A percentile compares a stretch with the other conserved stretches of the same genome.
Conservation (phyloP, 2,888 invertebrate species). For the Lagria hirta region DNA sequence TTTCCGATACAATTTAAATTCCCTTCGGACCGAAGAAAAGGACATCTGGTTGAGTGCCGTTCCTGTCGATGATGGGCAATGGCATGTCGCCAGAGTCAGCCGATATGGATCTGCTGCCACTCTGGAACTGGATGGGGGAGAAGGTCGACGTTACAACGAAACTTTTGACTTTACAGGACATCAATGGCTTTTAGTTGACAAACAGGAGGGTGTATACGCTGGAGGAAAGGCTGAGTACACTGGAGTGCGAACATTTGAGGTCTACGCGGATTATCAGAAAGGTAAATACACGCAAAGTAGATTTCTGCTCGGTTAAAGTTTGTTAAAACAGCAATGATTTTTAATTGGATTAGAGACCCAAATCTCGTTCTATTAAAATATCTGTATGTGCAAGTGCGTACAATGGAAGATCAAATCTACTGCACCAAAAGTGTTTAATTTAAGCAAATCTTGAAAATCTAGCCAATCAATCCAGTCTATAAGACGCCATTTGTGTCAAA, state of each 20-base stretch:
- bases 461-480: no score
- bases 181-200: conserved; percentile 89
- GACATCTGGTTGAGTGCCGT: conserved; percentile 89
- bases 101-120: conserved; percentile 92
- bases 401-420: no score
- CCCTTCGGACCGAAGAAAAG: conserved; percentile 83
- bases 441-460: no score
- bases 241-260: conserved; percentile 90
- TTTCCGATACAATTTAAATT: conserved; percentile 92
- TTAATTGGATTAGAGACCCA: no score
- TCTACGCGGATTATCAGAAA: conserved; percentile 92
- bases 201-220: conserved; percentile 93
- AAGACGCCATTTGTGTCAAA: no score
- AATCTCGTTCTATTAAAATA: no score
- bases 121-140: conserved; percentile 91
- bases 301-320: no score
- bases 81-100: conserved; percentile 92
- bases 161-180: conserved; percentile 88
- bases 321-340: no score
- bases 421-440: no score
- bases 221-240: conserved; percentile 96
- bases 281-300: no score
- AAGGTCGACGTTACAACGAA: conserved; percentile 90
- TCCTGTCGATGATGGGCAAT: conserved; percentile 92
- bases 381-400: no score